Base-by-base conservation (phyloP, 2,888 invertebrate genomes). In the Drosophila falleni region DNA sequence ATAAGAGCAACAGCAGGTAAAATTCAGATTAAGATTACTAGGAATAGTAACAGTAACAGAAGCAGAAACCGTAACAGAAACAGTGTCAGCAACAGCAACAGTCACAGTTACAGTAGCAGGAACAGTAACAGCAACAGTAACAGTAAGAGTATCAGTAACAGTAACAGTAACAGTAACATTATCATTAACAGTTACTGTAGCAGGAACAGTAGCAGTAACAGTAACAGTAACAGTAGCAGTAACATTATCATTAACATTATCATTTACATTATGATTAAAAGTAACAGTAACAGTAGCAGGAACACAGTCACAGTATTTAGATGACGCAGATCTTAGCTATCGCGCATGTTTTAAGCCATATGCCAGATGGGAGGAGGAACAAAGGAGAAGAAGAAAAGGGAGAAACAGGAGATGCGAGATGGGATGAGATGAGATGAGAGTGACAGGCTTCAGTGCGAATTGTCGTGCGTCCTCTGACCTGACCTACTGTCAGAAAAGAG, bases 261-360 rank as follows among this genome's bases (percentile, higher is more conserved):
- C 19, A 49, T 19, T 41, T 10, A 16, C 10, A 53, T 19, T 39
- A 11, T n/a, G 5, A 33, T 11, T 10, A 19, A 5, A 13, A 11
- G 9, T 6, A 8, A 15, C 23, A 35, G 5, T 23, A 0, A 31
- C 19, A 41, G 26, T 46, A 50, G 49, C 46, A 44, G 55, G 23
- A 15, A 13, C n/a, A 13, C 2, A 26, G 60, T 63, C 19, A 9
- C n/a, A 29, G 16, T n/a, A 33, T 31, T 47, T 39, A 31, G 6
- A 35, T 53, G 29, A n/a, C 39, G n/a, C 37, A 51, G 29, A 44
- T 35, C 44, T 44, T 42, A 35, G 11, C 5, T 4, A 9, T 31
- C 35, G 41, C 29, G 16, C 23, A 19, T 50, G 35, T 31, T 44
- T 31, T 26, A 15, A 15, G 0, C 44, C 47, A 69, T 56, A 46